Percentiles rank a stretch among this genome's conserved stretches.
Evolutionary conservation across 2,113 vertebrate genomes (phyloP).

Genomic region (Amphiprion ocellaris): DNA sequence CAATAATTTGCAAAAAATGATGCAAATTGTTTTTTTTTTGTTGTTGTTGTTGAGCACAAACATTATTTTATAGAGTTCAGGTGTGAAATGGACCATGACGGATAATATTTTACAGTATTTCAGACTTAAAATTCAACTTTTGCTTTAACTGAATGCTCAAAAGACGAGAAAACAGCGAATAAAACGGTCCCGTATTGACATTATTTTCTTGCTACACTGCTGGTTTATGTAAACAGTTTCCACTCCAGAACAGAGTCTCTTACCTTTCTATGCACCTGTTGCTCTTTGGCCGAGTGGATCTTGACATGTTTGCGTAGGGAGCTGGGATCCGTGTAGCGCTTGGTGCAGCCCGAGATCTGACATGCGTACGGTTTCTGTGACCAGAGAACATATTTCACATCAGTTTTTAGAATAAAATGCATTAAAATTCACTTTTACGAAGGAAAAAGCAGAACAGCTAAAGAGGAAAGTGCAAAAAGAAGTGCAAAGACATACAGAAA

Average conservation of each 20-base stretch:
- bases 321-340: slow-evolving; percentile 99
- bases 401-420: not conserved
- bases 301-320: slow-evolving; percentile 98
- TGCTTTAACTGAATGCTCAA: not conserved
- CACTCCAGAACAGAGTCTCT: slow-evolving; percentile 55
- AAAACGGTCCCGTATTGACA: not conserved
- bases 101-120: not conserved
- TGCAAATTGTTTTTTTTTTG: too few species aligned
- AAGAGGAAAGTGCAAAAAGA: not conserved
- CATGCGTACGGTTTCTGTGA: slow-evolving; percentile 96
- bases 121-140: not conserved
- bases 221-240: not conserved
- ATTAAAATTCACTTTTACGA: not conserved
- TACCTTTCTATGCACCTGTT: slow-evolving; percentile 98
- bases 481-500: not conserved
- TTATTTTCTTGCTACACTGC: not conserved
- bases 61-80: too few species aligned
- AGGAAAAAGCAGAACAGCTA: not conserved
- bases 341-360: slow-evolving; percentile 97
- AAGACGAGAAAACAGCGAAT: too few species aligned
- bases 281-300: slow-evolving; percentile 97
- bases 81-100: not conserved
- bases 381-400: slow-evolving; percentile 23
- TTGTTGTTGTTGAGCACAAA: too few species aligned
- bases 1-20: too few species aligned